Conservation (phyloP, 2,888 invertebrate genomes). For the Agriotes lineatus region DNA sequence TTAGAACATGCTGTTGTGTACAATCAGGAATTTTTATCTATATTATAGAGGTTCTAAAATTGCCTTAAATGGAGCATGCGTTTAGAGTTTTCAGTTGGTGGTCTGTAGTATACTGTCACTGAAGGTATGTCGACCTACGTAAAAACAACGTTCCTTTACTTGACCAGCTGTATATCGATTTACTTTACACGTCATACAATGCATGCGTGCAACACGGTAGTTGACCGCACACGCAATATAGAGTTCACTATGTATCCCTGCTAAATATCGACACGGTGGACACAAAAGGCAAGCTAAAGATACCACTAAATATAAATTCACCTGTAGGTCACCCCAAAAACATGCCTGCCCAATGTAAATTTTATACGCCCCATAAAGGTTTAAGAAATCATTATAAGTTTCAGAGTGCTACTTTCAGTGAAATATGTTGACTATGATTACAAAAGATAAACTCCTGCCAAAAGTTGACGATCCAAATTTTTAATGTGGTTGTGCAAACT, state of each 20-base stretch:
- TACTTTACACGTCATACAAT: constrained; percentile 40
- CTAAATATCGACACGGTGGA: constrained; percentile 30
- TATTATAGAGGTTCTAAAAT: constrained; percentile 20
- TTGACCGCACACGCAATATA: constrained; percentile 45
- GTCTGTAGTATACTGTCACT: not conserved
- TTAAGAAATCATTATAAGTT: too few species aligned
- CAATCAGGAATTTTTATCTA: constrained; percentile 23
- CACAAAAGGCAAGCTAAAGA: constrained; percentile 9
- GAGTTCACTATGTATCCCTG: constrained; percentile 27
- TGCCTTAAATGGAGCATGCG: constrained; percentile 22
- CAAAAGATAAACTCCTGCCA: too few species aligned
- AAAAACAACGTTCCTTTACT: constrained; percentile 23
- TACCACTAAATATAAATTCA: constrained; percentile 3
- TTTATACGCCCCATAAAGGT: too few species aligned
- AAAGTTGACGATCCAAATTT: too few species aligned
- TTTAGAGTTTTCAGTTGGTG: constrained; percentile 5
- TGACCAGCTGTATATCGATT: constrained; percentile 44
- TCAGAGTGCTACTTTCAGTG: too few species aligned
- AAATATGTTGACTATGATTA: too few species aligned
- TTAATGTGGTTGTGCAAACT: too few species aligned
- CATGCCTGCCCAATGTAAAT: not conserved
- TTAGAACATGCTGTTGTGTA: constrained; percentile 16
- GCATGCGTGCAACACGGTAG: constrained; percentile 47
- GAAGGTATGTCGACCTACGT: not conserved
- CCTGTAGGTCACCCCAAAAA: constrained; percentile 1